These are phyloP conservation scores for Xestia rhomboidea DNA, from an alignment of 2,888 invertebrate species.

Conservation along the genomic window DNA sequence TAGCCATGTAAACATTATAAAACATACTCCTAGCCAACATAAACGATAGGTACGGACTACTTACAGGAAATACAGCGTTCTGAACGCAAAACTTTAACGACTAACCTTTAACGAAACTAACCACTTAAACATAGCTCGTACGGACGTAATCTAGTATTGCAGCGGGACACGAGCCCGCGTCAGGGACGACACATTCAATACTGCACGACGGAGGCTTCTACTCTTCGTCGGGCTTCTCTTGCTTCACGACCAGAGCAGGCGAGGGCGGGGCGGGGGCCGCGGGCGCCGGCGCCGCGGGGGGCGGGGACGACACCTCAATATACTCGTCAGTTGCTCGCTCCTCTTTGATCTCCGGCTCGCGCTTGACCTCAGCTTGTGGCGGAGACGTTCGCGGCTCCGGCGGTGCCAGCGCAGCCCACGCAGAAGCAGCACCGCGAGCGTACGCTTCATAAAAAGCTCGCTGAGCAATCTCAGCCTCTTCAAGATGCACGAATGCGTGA, in stretches of 20 bases:
- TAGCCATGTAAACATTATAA: conserved; percentile 89
- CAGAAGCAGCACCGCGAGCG: conserved; percentile 85
- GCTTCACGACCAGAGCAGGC: conserved; percentile 81
- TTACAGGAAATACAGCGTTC: conserved; percentile 85
- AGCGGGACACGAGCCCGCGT: conserved; percentile 82
- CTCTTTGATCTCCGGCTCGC: conserved; percentile 86
- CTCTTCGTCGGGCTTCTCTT: conserved; percentile 86
- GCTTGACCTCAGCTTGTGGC: conserved; percentile 77
- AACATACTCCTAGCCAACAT: conserved; percentile 86
- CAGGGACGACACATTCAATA: conserved; percentile 82
- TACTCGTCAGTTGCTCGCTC: conserved; percentile 86
- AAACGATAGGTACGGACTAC: conserved; percentile 78
- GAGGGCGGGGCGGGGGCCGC: conserved; percentile 69
- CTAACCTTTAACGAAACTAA: conserved; percentile 80
- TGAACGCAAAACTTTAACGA: conserved; percentile 87
- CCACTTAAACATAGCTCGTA: conserved; percentile 78
- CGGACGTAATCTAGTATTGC: conserved; percentile 91
- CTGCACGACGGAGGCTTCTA: conserved; percentile 44
- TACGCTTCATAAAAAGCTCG: conserved; percentile 88
- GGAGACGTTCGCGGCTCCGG: conserved; percentile 74
- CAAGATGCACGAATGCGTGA: conserved; percentile 92
- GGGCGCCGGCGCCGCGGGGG: conserved; percentile 75
- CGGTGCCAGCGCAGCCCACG: conserved; percentile 86
- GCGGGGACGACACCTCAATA: conserved; percentile 88
- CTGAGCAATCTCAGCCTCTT: conserved; percentile 89